phyloP scores from a whole-genome alignment of 2,888 invertebrate species.

The Pseudolycoriella hygida region DNA sequence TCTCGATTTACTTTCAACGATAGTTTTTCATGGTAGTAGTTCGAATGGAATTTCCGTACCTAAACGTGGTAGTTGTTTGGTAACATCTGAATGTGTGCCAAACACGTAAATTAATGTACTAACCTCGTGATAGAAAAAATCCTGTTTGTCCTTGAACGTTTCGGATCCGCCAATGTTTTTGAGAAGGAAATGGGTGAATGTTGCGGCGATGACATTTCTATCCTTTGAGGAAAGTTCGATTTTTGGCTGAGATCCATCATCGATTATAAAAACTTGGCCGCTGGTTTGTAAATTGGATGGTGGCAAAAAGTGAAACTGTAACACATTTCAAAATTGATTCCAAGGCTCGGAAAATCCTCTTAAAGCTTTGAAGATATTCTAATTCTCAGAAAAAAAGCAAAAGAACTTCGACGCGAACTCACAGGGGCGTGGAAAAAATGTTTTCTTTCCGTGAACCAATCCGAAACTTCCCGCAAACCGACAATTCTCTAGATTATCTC shows the following conservation, averaged over 20 bases:
- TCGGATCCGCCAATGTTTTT: slow-evolving; percentile 93
- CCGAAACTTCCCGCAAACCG: no score
- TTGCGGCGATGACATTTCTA: slow-evolving; percentile 80
- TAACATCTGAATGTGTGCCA: not conserved
- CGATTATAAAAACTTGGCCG: slow-evolving; percentile 56
- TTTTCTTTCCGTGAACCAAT: no score
- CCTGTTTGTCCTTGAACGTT: slow-evolving; percentile 71
- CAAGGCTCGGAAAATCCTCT: no score
- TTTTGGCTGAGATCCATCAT: slow-evolving; percentile 80
- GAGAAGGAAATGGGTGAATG: slow-evolving; percentile 76
- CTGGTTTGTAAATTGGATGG: slow-evolving; percentile 26
- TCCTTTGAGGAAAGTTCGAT: slow-evolving; percentile 68
- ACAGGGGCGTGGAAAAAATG: no score
- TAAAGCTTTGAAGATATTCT: no score
- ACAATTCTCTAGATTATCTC: no score
- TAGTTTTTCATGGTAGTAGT: slow-evolving; percentile 72
- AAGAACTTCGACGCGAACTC: no score
- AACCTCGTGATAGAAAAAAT: slow-evolving; percentile 65
- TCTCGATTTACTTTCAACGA: slow-evolving; percentile 65
- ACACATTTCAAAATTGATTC: no score
- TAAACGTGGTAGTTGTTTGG: not conserved
- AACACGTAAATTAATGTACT: slow-evolving; percentile 13
- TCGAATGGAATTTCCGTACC: slow-evolving; percentile 60
- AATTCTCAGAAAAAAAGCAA: no score
- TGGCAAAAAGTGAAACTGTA: slow-evolving; percentile 46